A percentile compares a stretch with the other conserved stretches of the same genome.
These are phyloP conservation scores for Anas bahamensis DNA, from an alignment of 2,797 vertebrate species.

Conservation along the genomic window DNA sequence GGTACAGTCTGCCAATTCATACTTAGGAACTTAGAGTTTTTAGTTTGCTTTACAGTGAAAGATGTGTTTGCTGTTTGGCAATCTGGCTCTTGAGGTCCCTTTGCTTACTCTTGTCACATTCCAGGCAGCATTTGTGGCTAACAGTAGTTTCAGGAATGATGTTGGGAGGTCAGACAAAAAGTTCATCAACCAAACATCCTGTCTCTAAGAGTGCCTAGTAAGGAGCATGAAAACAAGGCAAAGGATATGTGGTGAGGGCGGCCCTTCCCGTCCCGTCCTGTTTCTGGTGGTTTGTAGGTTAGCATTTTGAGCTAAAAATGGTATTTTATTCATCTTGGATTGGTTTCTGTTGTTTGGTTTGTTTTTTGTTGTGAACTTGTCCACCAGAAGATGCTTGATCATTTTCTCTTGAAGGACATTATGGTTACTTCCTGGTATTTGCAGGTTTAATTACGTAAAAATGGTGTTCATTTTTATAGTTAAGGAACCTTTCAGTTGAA, in stretches of 20 bases:
- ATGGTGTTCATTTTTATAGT: not conserved
- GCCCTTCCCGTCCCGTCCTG: not conserved
- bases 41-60: not conserved
- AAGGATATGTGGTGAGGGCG: not conserved
- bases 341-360: not conserved
- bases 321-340: not conserved
- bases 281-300: not conserved
- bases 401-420: not conserved
- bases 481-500: not conserved
- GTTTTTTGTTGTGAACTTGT: not conserved
- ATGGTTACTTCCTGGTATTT: not conserved
- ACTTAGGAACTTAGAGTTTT: not conserved
- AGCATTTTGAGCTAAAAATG: not conserved
- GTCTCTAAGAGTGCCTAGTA: not conserved
- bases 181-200: not conserved
- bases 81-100: not conserved
- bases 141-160: not conserved
- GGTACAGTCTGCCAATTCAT: not conserved
- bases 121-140: not conserved
- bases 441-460: not conserved
- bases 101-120: not conserved
- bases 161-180: not conserved
- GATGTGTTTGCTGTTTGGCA: not conserved
- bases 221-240: not conserved
- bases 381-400: not conserved